Evolutionary conservation across 1,140 invertebrate species (phyloP), one percentile per base, ranked within the genome.

Genomic region (Chlorops oryzae): DNA sequence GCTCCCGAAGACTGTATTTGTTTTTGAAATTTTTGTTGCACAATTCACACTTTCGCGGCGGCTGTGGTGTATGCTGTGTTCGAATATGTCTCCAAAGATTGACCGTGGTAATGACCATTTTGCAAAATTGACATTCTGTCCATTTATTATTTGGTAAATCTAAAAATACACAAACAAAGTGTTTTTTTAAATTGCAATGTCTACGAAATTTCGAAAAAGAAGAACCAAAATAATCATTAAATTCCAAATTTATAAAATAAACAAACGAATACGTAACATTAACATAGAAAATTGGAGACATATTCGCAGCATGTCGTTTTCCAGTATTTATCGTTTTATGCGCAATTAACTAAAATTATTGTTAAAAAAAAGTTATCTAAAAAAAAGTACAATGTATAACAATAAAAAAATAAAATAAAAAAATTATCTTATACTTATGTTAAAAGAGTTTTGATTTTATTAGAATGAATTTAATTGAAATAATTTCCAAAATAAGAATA

Each of bases 51-150:
- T 72, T 70, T 52, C 70, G 65, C 24, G 70, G 70, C 49, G 70
- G 69, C 49, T 72, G 70, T 34, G 69, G 65, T 28, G 69, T 72
- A n/a, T 72, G 70, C 58, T 72, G 70, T 41, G 70, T 72, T 57
- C 70, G 69, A 69, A 72, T 72, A 69, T 72, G 70, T 72, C 70
- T 70, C 70, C 70, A 72, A 61, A 72, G 65, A 69, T 72, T 72
- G 42, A 72, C 70, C 49, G 70, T 72, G 50, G 70, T 72, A 54
- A 72, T 70, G 54, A 72, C 65, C 60, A 72, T 68, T 69, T 72
- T 72, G 65, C 70, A 72, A 67, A 72, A 72, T 49, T 72, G 66
- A 70, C 70, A 72, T 67, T 72, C 67, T 59, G 70, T 72, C 70
- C 70, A 72, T 53, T 72, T 72, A 65, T 69, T 72, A 65, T 71